phyloP scores from a whole-genome alignment of 2,888 invertebrate genomes.

The Lagria hirta region DNA sequence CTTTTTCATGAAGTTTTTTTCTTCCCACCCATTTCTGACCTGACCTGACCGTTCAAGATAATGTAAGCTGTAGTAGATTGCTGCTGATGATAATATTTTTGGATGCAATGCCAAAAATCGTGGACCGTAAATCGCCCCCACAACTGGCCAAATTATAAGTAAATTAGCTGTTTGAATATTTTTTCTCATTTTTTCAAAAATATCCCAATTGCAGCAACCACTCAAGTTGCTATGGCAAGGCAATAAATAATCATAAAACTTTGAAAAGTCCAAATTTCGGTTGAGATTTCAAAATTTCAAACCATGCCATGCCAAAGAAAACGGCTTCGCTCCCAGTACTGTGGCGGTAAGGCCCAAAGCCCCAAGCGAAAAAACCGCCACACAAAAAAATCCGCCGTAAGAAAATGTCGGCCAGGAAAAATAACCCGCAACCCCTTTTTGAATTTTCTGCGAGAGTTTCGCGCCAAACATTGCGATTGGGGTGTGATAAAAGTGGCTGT shows the following conservation, averaged over 20 bases:
- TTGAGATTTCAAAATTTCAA: slow-evolving; percentile 14
- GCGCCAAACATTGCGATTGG: slow-evolving; percentile 41
- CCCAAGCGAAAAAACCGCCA: background rate
- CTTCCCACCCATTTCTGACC: no score
- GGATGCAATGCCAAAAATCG: no score
- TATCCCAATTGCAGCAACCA: no score
- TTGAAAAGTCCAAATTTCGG: slow-evolving; percentile 2
- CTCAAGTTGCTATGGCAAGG: slow-evolving; percentile 5
- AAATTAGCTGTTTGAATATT: no score
- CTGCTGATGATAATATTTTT: no score
- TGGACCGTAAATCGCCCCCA: no score
- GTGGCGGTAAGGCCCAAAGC: slow-evolving; percentile 1
- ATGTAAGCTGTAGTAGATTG: no score
- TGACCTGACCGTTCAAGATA: no score
- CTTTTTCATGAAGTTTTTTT: no score
- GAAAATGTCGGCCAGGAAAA: slow-evolving; percentile 18
- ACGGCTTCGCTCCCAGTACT: slow-evolving; percentile 8
- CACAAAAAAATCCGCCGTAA: background rate
- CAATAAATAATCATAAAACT: slow-evolving; percentile 12
- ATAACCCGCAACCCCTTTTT: slow-evolving; percentile 43
- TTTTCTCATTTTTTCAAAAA: no score
- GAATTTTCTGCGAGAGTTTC: slow-evolving; percentile 42
- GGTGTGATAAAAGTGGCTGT: slow-evolving; percentile 41
- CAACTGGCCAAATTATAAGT: no score
- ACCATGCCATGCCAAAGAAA: slow-evolving; percentile 10